Base-by-base conservation (phyloP, 2,113 vertebrate genomes). In the Pedionomus torquatus region DNA sequence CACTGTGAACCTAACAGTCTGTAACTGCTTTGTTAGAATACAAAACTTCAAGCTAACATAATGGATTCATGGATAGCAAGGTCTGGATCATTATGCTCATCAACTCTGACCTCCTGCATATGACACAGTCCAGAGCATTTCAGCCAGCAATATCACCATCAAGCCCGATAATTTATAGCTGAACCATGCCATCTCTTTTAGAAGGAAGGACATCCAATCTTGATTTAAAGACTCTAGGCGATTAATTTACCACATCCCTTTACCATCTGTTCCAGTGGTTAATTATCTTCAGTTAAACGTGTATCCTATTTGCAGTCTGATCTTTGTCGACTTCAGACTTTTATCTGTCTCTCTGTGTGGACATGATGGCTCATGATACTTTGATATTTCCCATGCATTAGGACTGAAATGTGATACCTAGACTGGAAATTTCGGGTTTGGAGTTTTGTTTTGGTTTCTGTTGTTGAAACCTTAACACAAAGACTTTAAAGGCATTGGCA, bases 401-500 rank as follows among this genome's bases (percentile, higher is more conserved):
- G 41, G 46, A 72, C 81, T 63, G 89, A 96, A 94, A 93, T 72
- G 14, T 61, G 84, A 95, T 89, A 65, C 74, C 58, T 66, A 58
- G 63, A 85, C 37, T 83, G 57, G 77, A 92, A 89, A 82, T 82
- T 92, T 87, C 65, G 93, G 89, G 57, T 96, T 94, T 93, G 87
- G 84, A 93, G 48, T 60, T 91, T 95, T 92, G 83, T 33, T 97
- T 95, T 95, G 72, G 87, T 97, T 96, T 97, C 64, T 86, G 31
- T 77, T 89, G 69, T 95, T 87, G 83, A 95, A 94, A 87, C 68
- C 72, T 94, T 97, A 97, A 80, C 83, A 95, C 94, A 90, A 97
- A 95, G 95, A 77, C 83, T 96, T 96, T 90, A 83, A 94, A 96
- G 93, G 87, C 82, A 86, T 93, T 98, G 97, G 97, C 97, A 97